phyloP scores from a whole-genome alignment of 1,140 invertebrate species.

The Aporrectodea caliginosa region DNA sequence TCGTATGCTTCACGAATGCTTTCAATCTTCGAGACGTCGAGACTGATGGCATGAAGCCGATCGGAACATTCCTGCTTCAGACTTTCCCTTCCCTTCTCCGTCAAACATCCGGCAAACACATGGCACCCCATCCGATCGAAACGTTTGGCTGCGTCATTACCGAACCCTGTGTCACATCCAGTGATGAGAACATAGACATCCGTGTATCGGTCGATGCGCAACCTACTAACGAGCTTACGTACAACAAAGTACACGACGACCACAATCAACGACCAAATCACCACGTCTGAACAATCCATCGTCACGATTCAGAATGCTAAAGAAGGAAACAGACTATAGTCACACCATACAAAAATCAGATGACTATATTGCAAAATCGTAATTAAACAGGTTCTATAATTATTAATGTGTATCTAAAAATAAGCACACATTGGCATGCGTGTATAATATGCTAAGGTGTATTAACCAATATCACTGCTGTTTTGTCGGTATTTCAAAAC shows the following conservation, averaged over 20 bases:
- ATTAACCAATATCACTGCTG: too few species aligned
- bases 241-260: not conserved
- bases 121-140: constrained; percentile 48
- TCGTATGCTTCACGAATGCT: constrained; percentile 9
- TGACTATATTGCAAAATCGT: too few species aligned
- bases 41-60: not conserved
- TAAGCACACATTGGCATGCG: too few species aligned
- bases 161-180: constrained; percentile 56
- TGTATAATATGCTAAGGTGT: too few species aligned
- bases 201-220: not conserved
- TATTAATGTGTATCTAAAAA: too few species aligned
- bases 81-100: not conserved
- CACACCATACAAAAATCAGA: too few species aligned
- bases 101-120: constrained; percentile 52
- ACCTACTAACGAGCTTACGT: not conserved
- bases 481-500: too few species aligned
- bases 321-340: not conserved
- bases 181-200: constrained; percentile 11
- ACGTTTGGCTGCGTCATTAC: constrained; percentile 44
- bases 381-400: too few species aligned
- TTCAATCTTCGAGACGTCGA: not conserved
- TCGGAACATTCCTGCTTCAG: constrained; percentile 5
- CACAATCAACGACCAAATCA: not conserved
- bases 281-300: not conserved
- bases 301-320: not conserved